These are phyloP conservation scores for Pseudomyrmex sp. DNA, from an alignment of 1,140 invertebrate genomes.

Conservation along the genomic window DNA sequence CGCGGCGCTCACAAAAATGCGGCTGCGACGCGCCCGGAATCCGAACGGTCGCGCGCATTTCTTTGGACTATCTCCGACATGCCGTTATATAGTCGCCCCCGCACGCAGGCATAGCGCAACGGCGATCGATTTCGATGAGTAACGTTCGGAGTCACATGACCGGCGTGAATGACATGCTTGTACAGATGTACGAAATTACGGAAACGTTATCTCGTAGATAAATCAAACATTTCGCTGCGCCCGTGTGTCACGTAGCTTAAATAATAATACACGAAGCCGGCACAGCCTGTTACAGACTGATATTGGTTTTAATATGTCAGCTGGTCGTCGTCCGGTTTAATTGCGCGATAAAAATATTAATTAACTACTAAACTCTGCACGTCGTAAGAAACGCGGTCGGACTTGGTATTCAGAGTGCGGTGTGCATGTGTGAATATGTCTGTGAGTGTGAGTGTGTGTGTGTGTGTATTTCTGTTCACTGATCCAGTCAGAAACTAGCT, in stretches of 20 bases:
- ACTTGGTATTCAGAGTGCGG: conserved; percentile 62
- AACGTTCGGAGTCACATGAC: no score
- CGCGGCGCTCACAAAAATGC: conserved; percentile 50
- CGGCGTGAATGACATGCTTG: neutral
- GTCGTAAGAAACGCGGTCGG: conserved; percentile 67
- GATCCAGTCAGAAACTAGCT: conserved; percentile 61
- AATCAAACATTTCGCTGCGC: no score
- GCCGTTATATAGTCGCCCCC: neutral
- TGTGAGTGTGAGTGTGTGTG: no score
- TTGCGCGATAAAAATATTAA: conserved; percentile 73
- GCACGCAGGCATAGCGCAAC: no score
- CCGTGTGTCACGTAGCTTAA: no score
- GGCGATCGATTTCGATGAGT: neutral
- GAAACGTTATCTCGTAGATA: neutral
- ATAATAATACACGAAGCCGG: neutral
- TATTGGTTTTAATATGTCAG: conserved; percentile 21
- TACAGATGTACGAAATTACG: conserved; percentile 1
- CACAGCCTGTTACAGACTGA: conserved; percentile 2
- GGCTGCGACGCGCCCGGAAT: conserved; percentile 49
- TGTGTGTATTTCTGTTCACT: conserved; percentile 42
- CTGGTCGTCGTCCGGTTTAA: neutral
- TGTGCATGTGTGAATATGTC: conserved; percentile 20
- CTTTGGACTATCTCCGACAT: neutral
- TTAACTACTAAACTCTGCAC: conserved; percentile 59
- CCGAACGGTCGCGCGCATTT: conserved; percentile 2